Conservation (phyloP, 2,888 invertebrate species). For the Microctonus brassicae region DNA sequence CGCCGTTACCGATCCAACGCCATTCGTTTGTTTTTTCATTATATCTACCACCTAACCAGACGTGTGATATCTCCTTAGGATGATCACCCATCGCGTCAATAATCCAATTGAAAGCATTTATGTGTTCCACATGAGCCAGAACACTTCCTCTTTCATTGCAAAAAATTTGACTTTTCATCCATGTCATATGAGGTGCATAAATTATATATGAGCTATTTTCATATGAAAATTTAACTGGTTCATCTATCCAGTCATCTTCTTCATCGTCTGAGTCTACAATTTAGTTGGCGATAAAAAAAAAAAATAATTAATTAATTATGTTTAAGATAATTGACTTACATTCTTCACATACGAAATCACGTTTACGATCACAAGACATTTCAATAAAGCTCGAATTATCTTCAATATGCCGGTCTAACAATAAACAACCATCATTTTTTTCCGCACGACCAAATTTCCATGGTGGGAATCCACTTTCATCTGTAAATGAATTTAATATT, state of each 20-base stretch:
- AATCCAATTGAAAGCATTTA: conserved; percentile 47
- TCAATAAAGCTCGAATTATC: conserved; percentile 71
- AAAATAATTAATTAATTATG: background rate
- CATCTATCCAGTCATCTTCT: conserved; percentile 51
- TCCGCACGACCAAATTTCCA: conserved; percentile 51
- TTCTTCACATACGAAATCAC: conserved; percentile 72
- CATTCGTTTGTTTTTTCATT: conserved; percentile 42
- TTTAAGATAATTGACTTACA: conserved; percentile 39
- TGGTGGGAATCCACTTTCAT: conserved; percentile 51
- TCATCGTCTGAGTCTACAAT: conserved; percentile 50
- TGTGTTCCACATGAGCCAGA: conserved; percentile 46
- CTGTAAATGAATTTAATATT: conserved; percentile 68
- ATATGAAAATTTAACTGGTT: conserved; percentile 50
- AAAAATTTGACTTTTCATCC: conserved; percentile 51
- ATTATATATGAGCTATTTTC: conserved; percentile 51
- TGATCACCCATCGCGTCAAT: conserved; percentile 57
- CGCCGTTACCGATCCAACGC: conserved; percentile 50
- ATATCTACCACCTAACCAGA: conserved; percentile 52
- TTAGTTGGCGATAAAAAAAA: background rate
- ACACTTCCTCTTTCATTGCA: conserved; percentile 48
- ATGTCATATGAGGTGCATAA: conserved; percentile 52
- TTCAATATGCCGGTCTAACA: conserved; percentile 70
- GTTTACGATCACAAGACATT: conserved; percentile 71
- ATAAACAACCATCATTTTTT: conserved; percentile 69
- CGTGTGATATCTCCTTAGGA: conserved; percentile 51